Percentiles rank a stretch among this genome's conserved stretches.
Evolutionary conservation across 2,797 vertebrate genomes (phyloP).

Genomic region (Syndactyla subalaris): DNA sequence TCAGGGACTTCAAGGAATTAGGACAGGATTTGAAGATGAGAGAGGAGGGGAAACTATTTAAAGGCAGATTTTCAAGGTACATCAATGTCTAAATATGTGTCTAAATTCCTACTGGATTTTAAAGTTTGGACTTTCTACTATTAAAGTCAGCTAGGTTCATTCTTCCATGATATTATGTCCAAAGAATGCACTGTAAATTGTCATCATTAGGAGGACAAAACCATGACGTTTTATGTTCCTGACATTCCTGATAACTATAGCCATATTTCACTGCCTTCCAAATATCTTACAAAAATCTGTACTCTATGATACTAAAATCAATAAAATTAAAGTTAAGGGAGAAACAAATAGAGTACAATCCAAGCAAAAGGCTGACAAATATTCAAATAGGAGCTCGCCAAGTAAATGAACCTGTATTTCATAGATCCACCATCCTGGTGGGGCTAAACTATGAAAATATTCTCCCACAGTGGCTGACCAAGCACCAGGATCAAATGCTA

Average conservation of each 20-base stretch:
- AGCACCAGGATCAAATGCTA: not conserved
- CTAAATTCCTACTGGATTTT: not conserved
- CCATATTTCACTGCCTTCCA: not conserved
- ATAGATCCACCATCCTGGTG: not conserved
- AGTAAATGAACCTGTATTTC: not conserved
- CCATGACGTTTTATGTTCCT: not conserved
- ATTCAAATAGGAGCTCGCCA: not conserved
- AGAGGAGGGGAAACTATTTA: not conserved
- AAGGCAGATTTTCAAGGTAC: not conserved
- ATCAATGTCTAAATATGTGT: not conserved
- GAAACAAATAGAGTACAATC: not conserved
- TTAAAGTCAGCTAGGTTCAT: not conserved
- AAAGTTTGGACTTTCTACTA: not conserved
- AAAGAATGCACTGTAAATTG: not conserved
- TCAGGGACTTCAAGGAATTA: not conserved
- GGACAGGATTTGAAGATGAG: not conserved
- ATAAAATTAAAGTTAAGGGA: not conserved
- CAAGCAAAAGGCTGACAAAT: not conserved
- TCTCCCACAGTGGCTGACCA: not conserved
- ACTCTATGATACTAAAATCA: not conserved
- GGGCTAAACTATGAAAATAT: not conserved
- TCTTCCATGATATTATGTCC: not conserved
- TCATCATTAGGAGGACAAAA: not conserved
- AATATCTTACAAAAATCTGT: not conserved
- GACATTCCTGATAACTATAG: not conserved